Conservation (phyloP, 2,888 invertebrate species). For the Imbricaverruca yamaguchii region DNA sequence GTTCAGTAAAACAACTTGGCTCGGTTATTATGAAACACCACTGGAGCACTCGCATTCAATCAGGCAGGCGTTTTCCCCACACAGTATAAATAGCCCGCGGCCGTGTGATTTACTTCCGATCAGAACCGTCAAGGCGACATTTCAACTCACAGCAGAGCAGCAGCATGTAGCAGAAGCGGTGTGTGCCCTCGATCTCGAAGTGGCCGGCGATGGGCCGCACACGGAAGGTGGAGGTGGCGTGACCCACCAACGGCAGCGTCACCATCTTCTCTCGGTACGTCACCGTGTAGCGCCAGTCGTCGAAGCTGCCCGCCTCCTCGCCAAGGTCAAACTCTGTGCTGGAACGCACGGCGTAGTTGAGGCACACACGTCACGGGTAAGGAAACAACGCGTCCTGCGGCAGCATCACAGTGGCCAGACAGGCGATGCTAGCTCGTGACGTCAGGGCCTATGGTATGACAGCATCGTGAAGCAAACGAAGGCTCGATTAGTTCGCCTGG, state of each 20-base stretch:
- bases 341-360: neutral
- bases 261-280: conserved; percentile 17
- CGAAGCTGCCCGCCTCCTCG: conserved; percentile 4
- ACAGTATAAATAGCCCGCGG: too few relatives aligned
- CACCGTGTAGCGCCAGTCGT: neutral
- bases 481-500: too few relatives aligned
- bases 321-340: neutral
- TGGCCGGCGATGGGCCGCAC: neutral
- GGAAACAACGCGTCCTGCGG: neutral
- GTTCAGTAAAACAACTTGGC: too few relatives aligned
- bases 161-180: conserved; percentile 5
- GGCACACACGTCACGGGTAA: too few relatives aligned
- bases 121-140: too few relatives aligned
- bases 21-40: too few relatives aligned
- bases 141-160: neutral
- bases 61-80: too few relatives aligned
- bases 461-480: too few relatives aligned
- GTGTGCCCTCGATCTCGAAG: neutral
- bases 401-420: neutral
- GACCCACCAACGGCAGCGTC: neutral
- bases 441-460: too few relatives aligned
- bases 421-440: too few relatives aligned
- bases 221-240: neutral
- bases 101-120: too few relatives aligned
- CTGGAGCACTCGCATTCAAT: too few relatives aligned